Evolutionary conservation across 2,113 vertebrate genomes (phyloP).

Genomic region (Himantopus leucocephalus): DNA sequence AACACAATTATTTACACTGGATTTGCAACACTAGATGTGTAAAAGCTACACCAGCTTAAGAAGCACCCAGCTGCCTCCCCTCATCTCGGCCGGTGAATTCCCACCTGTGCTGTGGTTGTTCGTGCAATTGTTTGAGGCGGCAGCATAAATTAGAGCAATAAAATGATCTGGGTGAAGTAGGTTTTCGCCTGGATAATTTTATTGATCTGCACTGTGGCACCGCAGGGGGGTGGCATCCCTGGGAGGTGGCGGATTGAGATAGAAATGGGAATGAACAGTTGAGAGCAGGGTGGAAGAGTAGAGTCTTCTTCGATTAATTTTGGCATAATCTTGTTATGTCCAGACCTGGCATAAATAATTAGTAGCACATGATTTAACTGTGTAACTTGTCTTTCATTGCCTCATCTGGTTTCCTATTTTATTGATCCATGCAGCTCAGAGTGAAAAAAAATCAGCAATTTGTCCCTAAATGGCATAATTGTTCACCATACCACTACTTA

Average conservation of each 20-base stretch:
- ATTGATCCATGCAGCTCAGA: neutral
- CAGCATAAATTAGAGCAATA: neutral
- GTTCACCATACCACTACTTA: neutral
- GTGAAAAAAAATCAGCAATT: neutral
- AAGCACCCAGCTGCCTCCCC: neutral
- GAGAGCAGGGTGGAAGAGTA: neutral
- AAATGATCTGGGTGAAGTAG: neutral
- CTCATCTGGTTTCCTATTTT: neutral
- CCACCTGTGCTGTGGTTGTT: neutral
- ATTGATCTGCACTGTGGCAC: neutral
- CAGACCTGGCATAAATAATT: neutral
- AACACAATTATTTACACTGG: slow-evolving; percentile 1
- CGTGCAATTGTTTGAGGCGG: neutral
- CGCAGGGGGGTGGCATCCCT: neutral
- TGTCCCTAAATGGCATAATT: neutral
- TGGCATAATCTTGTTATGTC: neutral
- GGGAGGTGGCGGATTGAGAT: neutral
- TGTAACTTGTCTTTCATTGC: neutral
- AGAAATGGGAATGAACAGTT: neutral
- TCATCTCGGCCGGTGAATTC: neutral
- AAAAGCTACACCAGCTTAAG: neutral
- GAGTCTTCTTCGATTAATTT: neutral
- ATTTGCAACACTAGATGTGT: neutral
- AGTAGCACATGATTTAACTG: neutral
- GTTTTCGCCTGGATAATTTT: neutral